Conservation (phyloP, 2,797 vertebrate species). For the Clarias pachynema region DNA sequence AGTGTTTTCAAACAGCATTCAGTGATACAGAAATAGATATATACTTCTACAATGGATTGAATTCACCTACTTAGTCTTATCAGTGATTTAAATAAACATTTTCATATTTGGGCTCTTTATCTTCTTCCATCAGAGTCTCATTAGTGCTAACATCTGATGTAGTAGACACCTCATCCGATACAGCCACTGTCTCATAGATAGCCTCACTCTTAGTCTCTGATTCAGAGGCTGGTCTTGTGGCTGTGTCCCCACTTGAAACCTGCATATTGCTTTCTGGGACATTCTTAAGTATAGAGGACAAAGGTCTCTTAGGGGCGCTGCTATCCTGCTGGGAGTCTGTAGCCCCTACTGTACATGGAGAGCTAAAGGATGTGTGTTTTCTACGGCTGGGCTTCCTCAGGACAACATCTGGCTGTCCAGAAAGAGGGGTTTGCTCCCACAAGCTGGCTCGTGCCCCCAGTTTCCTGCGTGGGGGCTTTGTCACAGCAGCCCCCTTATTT, state of each 20-base stretch:
- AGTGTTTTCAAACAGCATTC: neutral
- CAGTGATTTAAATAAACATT: slow-evolving; percentile 70
- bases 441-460: slow-evolving; percentile 70
- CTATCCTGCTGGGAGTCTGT: slow-evolving; percentile 60
- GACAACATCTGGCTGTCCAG: slow-evolving; percentile 54
- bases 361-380: slow-evolving; percentile 62
- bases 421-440: slow-evolving; percentile 69
- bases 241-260: slow-evolving; percentile 60
- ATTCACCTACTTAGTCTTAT: slow-evolving; percentile 47
- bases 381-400: slow-evolving; percentile 71
- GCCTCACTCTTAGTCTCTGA: slow-evolving; percentile 56
- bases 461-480: slow-evolving; percentile 84
- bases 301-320: slow-evolving; percentile 64
- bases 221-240: slow-evolving; percentile 21
- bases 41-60: neutral
- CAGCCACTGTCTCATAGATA: slow-evolving; percentile 70
- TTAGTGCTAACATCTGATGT: slow-evolving; percentile 67
- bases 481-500: slow-evolving; percentile 70
- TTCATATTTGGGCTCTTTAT: slow-evolving; percentile 76
- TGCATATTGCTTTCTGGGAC: slow-evolving; percentile 61
- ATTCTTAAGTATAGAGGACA: slow-evolving; percentile 70
- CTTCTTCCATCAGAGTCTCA: slow-evolving; percentile 54
- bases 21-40: neutral
- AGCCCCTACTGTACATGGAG: slow-evolving; percentile 47
- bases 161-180: slow-evolving; percentile 52